These are phyloP conservation scores for Tolmerus cingulatus DNA, from an alignment of 2,888 invertebrate species.

Conservation along the genomic window DNA sequence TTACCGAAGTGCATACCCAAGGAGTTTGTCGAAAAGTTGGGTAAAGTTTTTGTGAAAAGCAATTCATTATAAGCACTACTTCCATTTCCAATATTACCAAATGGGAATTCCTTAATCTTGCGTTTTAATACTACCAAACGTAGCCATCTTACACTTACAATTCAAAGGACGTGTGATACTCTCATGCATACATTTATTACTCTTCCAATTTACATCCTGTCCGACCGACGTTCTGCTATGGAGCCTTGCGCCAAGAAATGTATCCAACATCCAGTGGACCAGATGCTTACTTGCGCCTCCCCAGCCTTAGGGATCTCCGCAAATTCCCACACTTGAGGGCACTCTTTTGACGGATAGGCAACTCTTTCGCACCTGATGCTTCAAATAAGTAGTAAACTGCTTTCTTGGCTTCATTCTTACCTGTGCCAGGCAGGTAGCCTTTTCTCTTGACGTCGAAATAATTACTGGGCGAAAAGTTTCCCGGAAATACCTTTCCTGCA, in stretches of 20 bases:
- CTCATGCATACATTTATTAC: constrained; percentile 2
- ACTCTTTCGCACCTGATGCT: neutral
- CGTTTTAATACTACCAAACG: neutral
- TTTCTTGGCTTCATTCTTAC: neutral
- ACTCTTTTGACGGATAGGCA: neutral
- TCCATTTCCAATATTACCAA: constrained; percentile 35
- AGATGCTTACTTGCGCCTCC: neutral
- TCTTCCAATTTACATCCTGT: neutral
- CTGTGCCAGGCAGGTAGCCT: neutral
- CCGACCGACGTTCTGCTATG: neutral
- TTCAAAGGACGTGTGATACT: neutral
- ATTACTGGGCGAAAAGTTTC: neutral
- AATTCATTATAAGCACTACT: constrained; percentile 17
- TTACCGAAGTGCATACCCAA: constrained; percentile 30
- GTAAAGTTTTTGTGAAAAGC: constrained; percentile 25
- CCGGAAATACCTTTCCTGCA: neutral
- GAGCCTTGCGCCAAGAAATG: neutral
- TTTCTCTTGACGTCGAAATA: neutral
- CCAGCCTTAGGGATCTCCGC: neutral
- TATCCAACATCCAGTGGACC: neutral
- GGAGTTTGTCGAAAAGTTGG: constrained; percentile 28
- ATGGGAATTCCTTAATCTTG: constrained; percentile 31
- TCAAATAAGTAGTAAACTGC: neutral
- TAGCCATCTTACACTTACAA: constrained; percentile 24
- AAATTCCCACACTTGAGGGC: neutral